Percentiles rank a stretch among this genome's conserved stretches.
Evolutionary conservation across 1,140 invertebrate species (phyloP).

Genomic region (Epicauta chinensis): DNA sequence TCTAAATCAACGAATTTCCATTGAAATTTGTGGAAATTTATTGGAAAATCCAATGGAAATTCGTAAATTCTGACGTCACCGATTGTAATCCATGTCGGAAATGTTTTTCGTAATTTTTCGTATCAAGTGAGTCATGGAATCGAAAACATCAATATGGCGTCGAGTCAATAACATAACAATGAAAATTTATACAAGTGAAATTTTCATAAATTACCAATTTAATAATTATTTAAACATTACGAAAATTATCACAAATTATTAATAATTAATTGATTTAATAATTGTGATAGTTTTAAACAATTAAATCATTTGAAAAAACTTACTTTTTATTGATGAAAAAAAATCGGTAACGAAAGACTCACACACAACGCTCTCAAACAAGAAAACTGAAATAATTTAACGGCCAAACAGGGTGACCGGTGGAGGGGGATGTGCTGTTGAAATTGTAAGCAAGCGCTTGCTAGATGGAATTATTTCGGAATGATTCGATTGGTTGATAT

Average conservation of each 20-base stretch:
- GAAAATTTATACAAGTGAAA: slow-evolving; percentile 8
- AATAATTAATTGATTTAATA: background rate
- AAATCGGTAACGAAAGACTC: slow-evolving; percentile 11
- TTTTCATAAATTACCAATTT: background rate
- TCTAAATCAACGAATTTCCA: background rate
- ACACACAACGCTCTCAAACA: slow-evolving; percentile 3
- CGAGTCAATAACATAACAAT: slow-evolving; percentile 6
- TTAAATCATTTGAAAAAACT: background rate
- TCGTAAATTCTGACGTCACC: background rate
- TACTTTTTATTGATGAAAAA: background rate
- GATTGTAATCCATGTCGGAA: background rate
- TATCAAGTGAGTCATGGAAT: slow-evolving; percentile 4
- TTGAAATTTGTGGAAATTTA: no score
- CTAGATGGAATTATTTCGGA: slow-evolving; percentile 9
- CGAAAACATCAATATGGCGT: slow-evolving; percentile 11
- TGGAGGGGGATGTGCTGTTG: background rate
- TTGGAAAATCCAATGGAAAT: no score
- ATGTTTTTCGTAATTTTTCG: background rate
- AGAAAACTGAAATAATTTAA: slow-evolving; percentile 10
- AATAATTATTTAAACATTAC: no score
- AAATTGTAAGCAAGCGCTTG: no score
- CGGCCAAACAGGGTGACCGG: slow-evolving; percentile 3
- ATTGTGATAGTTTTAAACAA: background rate
- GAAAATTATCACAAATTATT: background rate
- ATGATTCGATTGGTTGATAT: slow-evolving; percentile 8